Evolutionary conservation across 2,113 vertebrate species (phyloP).

Genomic region (Hippoglossus stenolepis): DNA sequence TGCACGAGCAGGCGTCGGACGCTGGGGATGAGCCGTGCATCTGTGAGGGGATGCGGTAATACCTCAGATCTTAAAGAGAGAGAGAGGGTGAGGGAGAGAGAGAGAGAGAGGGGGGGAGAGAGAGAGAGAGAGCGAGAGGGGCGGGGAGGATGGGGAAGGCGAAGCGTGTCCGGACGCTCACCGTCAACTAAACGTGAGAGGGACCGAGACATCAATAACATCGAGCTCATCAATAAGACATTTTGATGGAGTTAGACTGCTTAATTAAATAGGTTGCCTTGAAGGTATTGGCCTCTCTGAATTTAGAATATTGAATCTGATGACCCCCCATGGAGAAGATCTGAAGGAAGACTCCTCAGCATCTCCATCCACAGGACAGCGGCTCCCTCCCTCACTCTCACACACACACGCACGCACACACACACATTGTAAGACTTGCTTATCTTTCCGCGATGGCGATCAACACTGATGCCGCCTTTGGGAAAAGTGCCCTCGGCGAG

Average conservation of each 20-base stretch:
- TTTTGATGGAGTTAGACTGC: conserved; percentile 67
- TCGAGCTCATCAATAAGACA: conserved; percentile 64
- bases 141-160: conserved; percentile 43
- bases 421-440: not conserved
- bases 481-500: conserved; percentile 70
- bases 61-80: conserved; percentile 51
- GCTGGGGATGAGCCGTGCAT: conserved; percentile 48
- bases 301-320: conserved; percentile 55
- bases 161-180: conserved; percentile 59
- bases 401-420: not conserved
- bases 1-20: conserved; percentile 46
- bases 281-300: conserved; percentile 35
- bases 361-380: conserved; percentile 49
- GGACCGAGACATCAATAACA: conserved; percentile 64
- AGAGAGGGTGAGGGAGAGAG: not conserved
- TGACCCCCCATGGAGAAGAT: conserved; percentile 68
- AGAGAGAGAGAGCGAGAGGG: conserved; percentile 1
- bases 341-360: conserved; percentile 53
- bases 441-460: conserved; percentile 82
- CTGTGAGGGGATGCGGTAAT: conserved; percentile 66
- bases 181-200: conserved; percentile 60
- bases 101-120: conserved; percentile 5
- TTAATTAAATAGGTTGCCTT: conserved; percentile 65
- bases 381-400: conserved; percentile 17
- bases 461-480: conserved; percentile 80